Percentiles rank a stretch among this genome's conserved stretches.
Evolutionary conservation across 30 jellyfish, hydroid and myxozoan genomes (phyloP).

Genomic region (Sanderia malayensis): DNA sequence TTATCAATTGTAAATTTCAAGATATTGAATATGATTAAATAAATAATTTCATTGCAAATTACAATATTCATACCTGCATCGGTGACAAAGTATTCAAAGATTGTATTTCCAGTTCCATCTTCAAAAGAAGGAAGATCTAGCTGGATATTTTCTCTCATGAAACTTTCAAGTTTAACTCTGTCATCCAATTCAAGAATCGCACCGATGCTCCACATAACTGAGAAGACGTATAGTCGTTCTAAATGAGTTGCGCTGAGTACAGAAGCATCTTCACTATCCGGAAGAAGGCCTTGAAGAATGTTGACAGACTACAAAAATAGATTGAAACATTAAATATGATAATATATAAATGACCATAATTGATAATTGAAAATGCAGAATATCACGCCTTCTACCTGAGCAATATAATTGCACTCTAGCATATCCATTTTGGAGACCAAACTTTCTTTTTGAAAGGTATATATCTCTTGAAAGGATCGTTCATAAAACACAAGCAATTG

Average conservation of each 20-base stretch:
- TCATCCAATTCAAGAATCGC: conserved; percentile 76
- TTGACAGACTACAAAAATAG: conserved; percentile 50
- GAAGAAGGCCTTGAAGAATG: conserved; percentile 70
- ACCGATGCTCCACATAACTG: conserved; percentile 87
- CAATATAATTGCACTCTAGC: conserved; percentile 80
- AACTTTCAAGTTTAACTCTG: conserved; percentile 62
- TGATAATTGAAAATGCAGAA: not conserved
- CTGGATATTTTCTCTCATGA: conserved; percentile 41
- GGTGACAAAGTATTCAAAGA: conserved; percentile 68
- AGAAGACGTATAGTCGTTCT: conserved; percentile 66
- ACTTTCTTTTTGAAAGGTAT: conserved; percentile 57
- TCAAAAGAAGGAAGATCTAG: conserved; percentile 59
- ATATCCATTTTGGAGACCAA: conserved; percentile 78
- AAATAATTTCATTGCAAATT: too few relatives aligned
- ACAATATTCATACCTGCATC: conserved; percentile 67
- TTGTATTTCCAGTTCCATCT: conserved; percentile 57
- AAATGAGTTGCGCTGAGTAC: conserved; percentile 31
- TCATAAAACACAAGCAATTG: conserved; percentile 39
- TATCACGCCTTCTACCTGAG: conserved; percentile 52
- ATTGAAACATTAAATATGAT: not conserved
- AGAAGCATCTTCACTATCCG: conserved; percentile 54
- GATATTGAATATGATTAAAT: too few relatives aligned
- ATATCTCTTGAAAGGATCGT: conserved; percentile 73
- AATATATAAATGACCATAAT: too few relatives aligned
- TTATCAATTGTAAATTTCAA: too few relatives aligned